These are phyloP conservation scores for Mallotus villosus DNA, from an alignment of 2,797 vertebrate species.

Conservation along the genomic window DNA sequence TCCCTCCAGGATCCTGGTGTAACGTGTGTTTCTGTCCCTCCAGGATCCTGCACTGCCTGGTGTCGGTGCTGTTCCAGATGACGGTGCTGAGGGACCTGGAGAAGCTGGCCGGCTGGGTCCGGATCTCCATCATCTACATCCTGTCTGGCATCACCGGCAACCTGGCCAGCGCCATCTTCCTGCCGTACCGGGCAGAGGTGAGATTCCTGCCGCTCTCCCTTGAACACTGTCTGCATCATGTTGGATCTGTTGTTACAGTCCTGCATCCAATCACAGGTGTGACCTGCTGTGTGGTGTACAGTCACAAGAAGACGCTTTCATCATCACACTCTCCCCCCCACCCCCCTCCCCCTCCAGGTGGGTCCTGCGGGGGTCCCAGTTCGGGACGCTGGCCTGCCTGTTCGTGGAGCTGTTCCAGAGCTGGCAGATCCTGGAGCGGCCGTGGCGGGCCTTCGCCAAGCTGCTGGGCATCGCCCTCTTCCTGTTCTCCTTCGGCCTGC, in stretches of 20 bases:
- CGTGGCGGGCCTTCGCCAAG: slow-evolving; percentile 94
- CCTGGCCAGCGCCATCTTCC: slow-evolving; percentile 95
- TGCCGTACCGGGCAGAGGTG: slow-evolving; percentile 95
- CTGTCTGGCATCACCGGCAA: slow-evolving; percentile 95
- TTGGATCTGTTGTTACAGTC: not conserved
- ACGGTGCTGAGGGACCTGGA: slow-evolving; percentile 94
- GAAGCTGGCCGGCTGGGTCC: slow-evolving; percentile 96
- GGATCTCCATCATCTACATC: slow-evolving; percentile 97
- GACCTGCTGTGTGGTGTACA: no score
- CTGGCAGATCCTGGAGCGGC: slow-evolving; percentile 96
- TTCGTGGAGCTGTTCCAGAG: slow-evolving; percentile 99
- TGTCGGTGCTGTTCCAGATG: slow-evolving; percentile 97
- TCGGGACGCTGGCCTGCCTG: slow-evolving; percentile 96
- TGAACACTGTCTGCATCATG: no score
- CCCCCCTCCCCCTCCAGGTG: slow-evolving; percentile 74
- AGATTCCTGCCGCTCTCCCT: not conserved
- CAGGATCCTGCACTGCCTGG: slow-evolving; percentile 96
- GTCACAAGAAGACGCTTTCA: not conserved
- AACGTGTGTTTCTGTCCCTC: slow-evolving; percentile 5
- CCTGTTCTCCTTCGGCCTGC: slow-evolving; percentile 93
- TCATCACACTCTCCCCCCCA: not conserved
- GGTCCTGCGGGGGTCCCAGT: slow-evolving; percentile 98
- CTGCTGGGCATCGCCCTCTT: slow-evolving; percentile 89
- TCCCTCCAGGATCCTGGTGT: not conserved
- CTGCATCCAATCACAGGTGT: not conserved